These are phyloP conservation scores for Ciona savignyi DNA, from an alignment of 23 tunicate genomes.

Conservation along the genomic window DNA sequence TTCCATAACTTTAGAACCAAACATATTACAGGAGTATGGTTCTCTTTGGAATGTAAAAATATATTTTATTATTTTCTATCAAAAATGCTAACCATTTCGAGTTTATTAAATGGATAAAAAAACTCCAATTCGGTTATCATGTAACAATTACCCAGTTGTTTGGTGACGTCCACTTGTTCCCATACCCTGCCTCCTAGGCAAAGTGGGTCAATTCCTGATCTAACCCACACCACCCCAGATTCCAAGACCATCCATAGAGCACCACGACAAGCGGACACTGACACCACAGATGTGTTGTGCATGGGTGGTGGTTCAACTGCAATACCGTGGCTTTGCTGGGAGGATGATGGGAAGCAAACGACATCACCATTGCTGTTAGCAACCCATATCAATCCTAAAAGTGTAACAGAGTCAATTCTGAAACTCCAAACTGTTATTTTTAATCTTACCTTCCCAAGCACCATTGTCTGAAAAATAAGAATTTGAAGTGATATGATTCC, in stretches of 20 bases:
- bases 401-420: neutral
- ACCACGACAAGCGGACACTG: conserved; percentile 46
- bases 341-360: conserved; percentile 42
- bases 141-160: conserved; percentile 29
- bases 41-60: too few species aligned
- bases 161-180: conserved; percentile 26
- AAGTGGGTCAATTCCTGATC: conserved; percentile 39
- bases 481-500: conserved; percentile 42
- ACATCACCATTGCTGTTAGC: conserved; percentile 37
- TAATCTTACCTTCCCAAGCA: conserved; percentile 43
- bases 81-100: too few species aligned
- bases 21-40: too few species aligned
- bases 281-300: conserved; percentile 1
- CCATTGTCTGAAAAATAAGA: conserved; percentile 46
- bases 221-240: conserved; percentile 21
- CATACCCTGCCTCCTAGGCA: conserved; percentile 25
- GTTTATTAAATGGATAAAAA: too few species aligned
- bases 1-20: too few species aligned
- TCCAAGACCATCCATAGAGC: conserved; percentile 42
- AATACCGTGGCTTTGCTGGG: conserved; percentile 13
- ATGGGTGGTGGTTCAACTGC: conserved; percentile 18
- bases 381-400: conserved; percentile 48
- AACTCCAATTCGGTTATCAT: neutral
- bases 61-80: too few species aligned
- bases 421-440: too few species aligned